These are phyloP conservation scores for Ceyx melanurus DNA, from an alignment of 2,113 vertebrate species.

Conservation along the genomic window DNA sequence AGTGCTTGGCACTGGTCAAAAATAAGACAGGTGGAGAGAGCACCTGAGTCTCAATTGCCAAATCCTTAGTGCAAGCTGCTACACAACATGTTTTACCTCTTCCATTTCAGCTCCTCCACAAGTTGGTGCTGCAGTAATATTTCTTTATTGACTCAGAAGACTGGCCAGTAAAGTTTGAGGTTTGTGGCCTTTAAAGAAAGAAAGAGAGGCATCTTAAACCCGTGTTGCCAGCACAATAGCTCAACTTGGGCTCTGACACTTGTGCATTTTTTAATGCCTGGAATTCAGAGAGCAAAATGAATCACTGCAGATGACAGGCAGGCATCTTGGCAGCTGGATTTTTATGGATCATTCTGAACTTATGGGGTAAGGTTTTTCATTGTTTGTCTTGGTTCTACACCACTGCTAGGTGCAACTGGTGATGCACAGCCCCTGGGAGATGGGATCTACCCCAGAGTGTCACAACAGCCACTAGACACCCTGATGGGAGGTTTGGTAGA, in stretches of 20 bases:
- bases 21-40: fast-evolving
- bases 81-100: background rate
- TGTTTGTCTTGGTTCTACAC: background rate
- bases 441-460: background rate
- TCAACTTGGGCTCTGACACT: background rate
- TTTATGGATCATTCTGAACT: background rate
- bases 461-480: background rate
- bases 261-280: background rate
- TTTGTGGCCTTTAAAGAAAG: background rate
- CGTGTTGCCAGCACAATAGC: background rate
- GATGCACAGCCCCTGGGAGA: background rate
- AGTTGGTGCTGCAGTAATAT: background rate
- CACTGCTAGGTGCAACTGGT: background rate
- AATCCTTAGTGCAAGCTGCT: background rate
- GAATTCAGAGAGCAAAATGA: background rate
- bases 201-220: background rate
- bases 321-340: background rate
- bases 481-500: background rate
- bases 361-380: background rate
- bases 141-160: background rate
- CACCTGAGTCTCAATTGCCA: background rate
- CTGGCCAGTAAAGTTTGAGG: background rate
- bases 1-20: background rate
- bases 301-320: background rate
- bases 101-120: background rate